Evolutionary conservation across 2,888 invertebrate genomes (phyloP).

Genomic region (Callyntrura sp.): DNA sequence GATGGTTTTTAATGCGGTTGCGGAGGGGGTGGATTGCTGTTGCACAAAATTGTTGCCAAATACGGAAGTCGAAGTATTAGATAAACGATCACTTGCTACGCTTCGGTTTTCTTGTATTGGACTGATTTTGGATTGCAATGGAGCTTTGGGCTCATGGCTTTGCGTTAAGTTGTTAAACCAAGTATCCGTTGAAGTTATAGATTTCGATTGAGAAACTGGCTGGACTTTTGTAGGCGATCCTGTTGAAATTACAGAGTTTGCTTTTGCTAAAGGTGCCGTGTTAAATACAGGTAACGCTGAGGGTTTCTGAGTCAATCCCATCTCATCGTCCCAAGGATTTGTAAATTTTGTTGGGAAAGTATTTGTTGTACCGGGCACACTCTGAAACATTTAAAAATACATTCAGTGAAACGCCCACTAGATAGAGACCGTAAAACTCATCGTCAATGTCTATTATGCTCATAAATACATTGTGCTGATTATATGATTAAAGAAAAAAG

Average conservation of each 20-base stretch:
- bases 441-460: too few relatives aligned
- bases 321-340: slow-evolving; percentile 84
- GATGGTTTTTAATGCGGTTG: slow-evolving; percentile 32
- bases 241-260: slow-evolving; percentile 74
- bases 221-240: slow-evolving; percentile 59
- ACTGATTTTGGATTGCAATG: slow-evolving; percentile 79
- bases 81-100: slow-evolving; percentile 26
- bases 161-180: slow-evolving; percentile 82
- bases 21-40: slow-evolving; percentile 25
- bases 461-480: too few relatives aligned
- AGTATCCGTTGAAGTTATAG: slow-evolving; percentile 63
- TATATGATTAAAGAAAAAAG: too few relatives aligned
- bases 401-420: too few relatives aligned
- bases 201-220: slow-evolving; percentile 57
- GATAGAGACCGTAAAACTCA: too few relatives aligned
- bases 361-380: slow-evolving; percentile 55
- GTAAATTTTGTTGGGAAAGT: slow-evolving; percentile 82
- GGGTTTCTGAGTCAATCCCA: slow-evolving; percentile 61
- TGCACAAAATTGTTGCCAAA: slow-evolving; percentile 39
- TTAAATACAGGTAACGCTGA: slow-evolving; percentile 81
- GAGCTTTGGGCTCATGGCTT: slow-evolving; percentile 81
- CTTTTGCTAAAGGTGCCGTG: slow-evolving; percentile 77
- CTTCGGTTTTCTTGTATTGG: slow-evolving; percentile 70
- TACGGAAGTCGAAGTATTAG: neutral
- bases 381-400: slow-evolving; percentile 51